Conservation (phyloP, 2,113 vertebrate genomes). For the Rhinolophus ferrumequinum region DNA sequence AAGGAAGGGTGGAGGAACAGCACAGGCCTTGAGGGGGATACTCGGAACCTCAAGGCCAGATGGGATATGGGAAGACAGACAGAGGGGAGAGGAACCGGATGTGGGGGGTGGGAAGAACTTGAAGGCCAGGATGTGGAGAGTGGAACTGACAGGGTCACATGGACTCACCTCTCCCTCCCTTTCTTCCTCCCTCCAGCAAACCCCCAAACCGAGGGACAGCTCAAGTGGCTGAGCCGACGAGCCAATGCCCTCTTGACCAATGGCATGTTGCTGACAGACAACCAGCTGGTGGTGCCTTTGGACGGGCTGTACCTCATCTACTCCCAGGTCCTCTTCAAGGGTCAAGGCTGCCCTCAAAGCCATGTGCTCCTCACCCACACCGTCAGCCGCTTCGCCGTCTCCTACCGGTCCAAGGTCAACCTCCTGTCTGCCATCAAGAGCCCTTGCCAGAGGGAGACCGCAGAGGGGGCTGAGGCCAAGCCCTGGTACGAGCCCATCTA, state of each 20-base stretch:
- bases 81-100: constrained; percentile 62
- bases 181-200: constrained; percentile 55
- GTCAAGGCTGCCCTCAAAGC: constrained; percentile 48
- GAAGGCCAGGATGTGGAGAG: constrained; percentile 66
- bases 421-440: constrained; percentile 82
- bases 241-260: constrained; percentile 68
- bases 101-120: constrained; percentile 12
- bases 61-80: constrained; percentile 26
- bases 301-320: constrained; percentile 83
- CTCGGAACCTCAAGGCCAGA: not conserved
- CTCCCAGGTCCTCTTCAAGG: constrained; percentile 82
- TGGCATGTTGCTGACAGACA: constrained; percentile 57
- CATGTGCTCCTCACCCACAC: constrained; percentile 75
- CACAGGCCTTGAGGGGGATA: not conserved
- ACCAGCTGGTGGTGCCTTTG: constrained; percentile 72
- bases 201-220: not conserved
- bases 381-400: not conserved
- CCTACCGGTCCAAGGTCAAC: constrained; percentile 35
- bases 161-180: constrained; percentile 50
- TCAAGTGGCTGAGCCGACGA: constrained; percentile 46
- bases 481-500: constrained; percentile 83
- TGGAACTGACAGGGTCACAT: constrained; percentile 7
- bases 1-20: not conserved
- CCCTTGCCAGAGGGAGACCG: constrained; percentile 70
- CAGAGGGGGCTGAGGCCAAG: not conserved